Conservation (phyloP, 2,797 vertebrate species). For the Pelodytes ibericus region DNA sequence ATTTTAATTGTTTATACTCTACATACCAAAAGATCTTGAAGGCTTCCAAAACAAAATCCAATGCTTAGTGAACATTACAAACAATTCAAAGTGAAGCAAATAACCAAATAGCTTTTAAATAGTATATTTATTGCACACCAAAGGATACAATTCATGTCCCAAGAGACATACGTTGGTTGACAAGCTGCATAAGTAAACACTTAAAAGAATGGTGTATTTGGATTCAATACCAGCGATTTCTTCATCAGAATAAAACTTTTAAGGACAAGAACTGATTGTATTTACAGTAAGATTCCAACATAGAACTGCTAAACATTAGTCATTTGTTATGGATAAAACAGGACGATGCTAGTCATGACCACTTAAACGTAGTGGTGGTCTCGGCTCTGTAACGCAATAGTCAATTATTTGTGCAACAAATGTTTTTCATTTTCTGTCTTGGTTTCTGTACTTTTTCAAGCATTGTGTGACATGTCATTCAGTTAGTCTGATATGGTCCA, state of each 20-base stretch:
- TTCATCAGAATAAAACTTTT: slow-evolving; percentile 16
- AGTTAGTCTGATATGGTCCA: neutral
- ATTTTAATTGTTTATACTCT: slow-evolving; percentile 2
- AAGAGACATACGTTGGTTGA: slow-evolving; percentile 1
- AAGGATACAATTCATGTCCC: slow-evolving; percentile 7
- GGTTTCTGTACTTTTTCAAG: neutral
- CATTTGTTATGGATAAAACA: slow-evolving; percentile 48
- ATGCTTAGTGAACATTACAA: slow-evolving; percentile 2
- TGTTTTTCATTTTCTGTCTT: slow-evolving; percentile 20
- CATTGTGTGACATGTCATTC: neutral
- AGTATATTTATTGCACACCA: slow-evolving; percentile 8
- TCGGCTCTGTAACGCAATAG: slow-evolving; percentile 15
- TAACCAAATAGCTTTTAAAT: neutral
- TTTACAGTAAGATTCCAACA: slow-evolving; percentile 34
- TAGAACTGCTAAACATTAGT: slow-evolving; percentile 44
- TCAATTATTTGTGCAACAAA: slow-evolving; percentile 19
- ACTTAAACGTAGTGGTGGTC: slow-evolving; percentile 39
- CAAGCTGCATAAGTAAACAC: slow-evolving; percentile 23
- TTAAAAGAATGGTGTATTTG: slow-evolving; percentile 34
- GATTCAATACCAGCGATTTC: slow-evolving; percentile 27
- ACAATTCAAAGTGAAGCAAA: neutral
- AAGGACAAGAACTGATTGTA: slow-evolving; percentile 33
- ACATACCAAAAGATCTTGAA: slow-evolving; percentile 3
- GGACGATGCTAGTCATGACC: slow-evolving; percentile 32
- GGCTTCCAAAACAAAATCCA: slow-evolving; percentile 2